Evolutionary conservation across 2,797 vertebrate species (phyloP).

Genomic region (Pipistrellus nathusii): DNA sequence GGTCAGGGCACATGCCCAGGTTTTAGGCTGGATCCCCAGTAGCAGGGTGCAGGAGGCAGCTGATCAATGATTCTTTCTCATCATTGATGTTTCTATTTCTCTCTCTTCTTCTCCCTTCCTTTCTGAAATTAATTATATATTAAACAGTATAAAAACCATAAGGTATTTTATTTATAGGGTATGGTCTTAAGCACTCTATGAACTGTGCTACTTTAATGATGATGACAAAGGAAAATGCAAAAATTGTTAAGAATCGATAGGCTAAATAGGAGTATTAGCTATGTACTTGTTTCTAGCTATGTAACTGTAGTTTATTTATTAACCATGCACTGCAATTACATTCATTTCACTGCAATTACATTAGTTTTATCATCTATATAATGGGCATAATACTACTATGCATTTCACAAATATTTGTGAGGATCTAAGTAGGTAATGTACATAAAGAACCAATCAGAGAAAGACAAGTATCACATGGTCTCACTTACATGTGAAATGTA

Average conservation of each 20-base stretch:
- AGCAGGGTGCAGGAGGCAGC: too few species aligned
- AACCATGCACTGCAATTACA: not conserved
- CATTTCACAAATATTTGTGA: not conserved
- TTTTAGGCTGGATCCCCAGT: too few species aligned
- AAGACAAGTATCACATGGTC: too few species aligned
- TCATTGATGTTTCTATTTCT: too few species aligned
- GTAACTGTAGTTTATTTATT: not conserved
- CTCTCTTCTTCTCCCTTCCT: too few species aligned
- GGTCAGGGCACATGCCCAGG: too few species aligned
- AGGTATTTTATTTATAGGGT: not conserved
- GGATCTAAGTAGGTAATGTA: not conserved
- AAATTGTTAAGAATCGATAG: not conserved
- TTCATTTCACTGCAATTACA: not conserved
- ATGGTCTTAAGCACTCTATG: not conserved
- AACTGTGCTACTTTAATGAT: not conserved
- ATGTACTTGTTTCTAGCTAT: not conserved
- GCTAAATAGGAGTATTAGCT: not conserved
- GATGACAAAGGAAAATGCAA: conserved; percentile 8
- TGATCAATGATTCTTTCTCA: too few species aligned
- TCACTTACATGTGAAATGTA: too few species aligned
- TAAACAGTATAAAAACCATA: not conserved
- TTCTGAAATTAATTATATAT: too few species aligned
- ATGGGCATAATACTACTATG: not conserved
- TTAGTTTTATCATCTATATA: not conserved
- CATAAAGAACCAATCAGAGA: too few species aligned